Percentiles rank a stretch among this genome's conserved stretches.
Conservation (phyloP, 2,113 vertebrate species). For the Hiodon alosoides region DNA sequence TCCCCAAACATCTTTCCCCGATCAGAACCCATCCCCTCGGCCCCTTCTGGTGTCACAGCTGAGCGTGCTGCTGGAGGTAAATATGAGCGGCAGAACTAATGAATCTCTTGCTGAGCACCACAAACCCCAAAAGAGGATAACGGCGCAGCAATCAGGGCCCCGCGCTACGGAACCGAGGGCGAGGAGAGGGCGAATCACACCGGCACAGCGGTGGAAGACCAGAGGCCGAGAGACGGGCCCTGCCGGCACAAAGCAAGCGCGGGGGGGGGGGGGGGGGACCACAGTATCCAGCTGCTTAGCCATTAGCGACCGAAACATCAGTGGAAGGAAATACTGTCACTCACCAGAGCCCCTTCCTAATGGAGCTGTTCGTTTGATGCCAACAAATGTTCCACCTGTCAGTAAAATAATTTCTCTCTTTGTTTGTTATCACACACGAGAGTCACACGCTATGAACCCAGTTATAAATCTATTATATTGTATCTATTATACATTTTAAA, state of each 20-base stretch:
- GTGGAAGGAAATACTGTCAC: neutral
- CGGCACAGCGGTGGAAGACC: no score
- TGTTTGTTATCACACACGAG: conserved; percentile 1
- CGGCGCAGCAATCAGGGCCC: no score
- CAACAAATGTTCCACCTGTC: neutral
- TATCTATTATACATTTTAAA: neutral
- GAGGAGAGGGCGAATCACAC: no score
- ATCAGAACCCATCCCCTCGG: neutral
- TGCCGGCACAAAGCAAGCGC: no score
- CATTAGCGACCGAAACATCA: neutral
- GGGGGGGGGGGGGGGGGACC: no score
- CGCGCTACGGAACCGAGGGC: no score
- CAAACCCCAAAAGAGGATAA: neutral
- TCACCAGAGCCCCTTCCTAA: neutral
- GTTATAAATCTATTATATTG: neutral
- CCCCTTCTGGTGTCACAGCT: conserved; percentile 19
- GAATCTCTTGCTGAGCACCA: neutral
- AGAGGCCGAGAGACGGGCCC: no score
- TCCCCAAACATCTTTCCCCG: no score
- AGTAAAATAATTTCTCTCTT: conserved; percentile 14
- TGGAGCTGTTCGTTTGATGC: neutral
- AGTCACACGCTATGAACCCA: conserved; percentile 2
- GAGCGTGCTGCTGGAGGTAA: neutral
- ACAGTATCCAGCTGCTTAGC: no score
- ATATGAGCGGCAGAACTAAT: conserved; percentile 23